Conservation (phyloP, 1,140 invertebrate species). For the Steinernema khuongi region DNA sequence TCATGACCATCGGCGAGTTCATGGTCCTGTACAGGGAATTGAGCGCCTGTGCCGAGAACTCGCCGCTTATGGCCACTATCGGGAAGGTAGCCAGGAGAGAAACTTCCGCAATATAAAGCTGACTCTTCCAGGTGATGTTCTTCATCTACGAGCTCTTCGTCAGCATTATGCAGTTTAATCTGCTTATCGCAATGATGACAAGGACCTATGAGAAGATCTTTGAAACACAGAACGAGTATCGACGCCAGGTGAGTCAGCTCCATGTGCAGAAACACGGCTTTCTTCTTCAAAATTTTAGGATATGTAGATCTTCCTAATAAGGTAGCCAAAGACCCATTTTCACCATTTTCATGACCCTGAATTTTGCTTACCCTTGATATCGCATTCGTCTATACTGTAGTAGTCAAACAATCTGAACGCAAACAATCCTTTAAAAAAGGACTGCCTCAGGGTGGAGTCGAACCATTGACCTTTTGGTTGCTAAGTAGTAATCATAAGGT, state of each 20-base stretch:
- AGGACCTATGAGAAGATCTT: constrained; percentile 91
- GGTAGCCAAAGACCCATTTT: too few species aligned
- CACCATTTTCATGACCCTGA: too few species aligned
- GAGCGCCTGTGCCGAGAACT: constrained; percentile 70
- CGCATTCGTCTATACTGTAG: too few species aligned
- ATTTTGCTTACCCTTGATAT: too few species aligned
- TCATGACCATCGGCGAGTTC: constrained; percentile 94
- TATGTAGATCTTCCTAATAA: too few species aligned
- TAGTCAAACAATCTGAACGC: too few species aligned
- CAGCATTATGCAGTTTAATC: constrained; percentile 85
- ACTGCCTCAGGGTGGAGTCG: too few species aligned
- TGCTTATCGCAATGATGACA: constrained; percentile 99
- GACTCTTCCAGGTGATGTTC: constrained; percentile 70
- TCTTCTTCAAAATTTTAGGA: too few species aligned
- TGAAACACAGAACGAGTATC: constrained; percentile 92
- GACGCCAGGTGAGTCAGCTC: constrained; percentile 75
- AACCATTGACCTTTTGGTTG: too few species aligned
- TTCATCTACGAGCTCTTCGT: constrained; percentile 92
- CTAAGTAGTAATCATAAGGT: too few species aligned
- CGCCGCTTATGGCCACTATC: constrained; percentile 69
- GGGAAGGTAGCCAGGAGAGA: constrained; percentile 24
- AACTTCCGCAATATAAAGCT: neutral
- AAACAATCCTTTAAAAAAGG: neutral
- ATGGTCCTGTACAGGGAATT: constrained; percentile 84
- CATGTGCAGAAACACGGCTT: too few species aligned